These are phyloP conservation scores for Chymomyza amoena DNA, from an alignment of 2,888 invertebrate species.

Conservation along the genomic window DNA sequence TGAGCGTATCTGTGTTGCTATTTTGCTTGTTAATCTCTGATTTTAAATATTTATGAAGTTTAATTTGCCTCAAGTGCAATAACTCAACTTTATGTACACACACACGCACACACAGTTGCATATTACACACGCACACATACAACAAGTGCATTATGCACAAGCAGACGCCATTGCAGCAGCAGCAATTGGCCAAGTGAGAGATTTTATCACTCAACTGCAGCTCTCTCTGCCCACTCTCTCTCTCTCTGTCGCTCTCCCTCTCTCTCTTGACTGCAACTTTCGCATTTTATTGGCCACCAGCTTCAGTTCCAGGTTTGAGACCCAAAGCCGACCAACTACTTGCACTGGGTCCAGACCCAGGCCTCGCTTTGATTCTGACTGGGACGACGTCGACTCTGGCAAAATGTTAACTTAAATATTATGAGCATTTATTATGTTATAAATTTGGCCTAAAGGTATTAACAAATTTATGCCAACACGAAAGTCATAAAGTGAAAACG, in stretches of 20 bases:
- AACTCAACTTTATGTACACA: conserved; percentile 74
- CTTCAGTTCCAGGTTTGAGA: neutral
- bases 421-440: conserved; percentile 76
- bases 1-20: conserved; percentile 17
- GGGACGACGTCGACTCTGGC: conserved; percentile 35
- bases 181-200: neutral
- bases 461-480: conserved; percentile 74
- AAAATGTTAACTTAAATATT: conserved; percentile 72
- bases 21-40: conserved; percentile 75
- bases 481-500: conserved; percentile 74
- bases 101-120: conserved; percentile 23
- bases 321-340: neutral
- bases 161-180: neutral
- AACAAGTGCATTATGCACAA: conserved; percentile 36
- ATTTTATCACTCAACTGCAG: conserved; percentile 36
- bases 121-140: conserved; percentile 13
- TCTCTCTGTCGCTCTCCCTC: conserved; percentile 17
- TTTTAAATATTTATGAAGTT: conserved; percentile 78
- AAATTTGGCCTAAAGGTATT: conserved; percentile 75
- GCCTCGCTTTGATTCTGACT: neutral
- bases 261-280: conserved; percentile 48
- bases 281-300: conserved; percentile 58
- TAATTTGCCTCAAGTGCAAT: conserved; percentile 78
- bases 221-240: conserved; percentile 18
- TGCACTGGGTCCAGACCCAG: conserved; percentile 1